phyloP scores from a whole-genome alignment of 2,113 vertebrate species.

The Bos javanicus region DNA sequence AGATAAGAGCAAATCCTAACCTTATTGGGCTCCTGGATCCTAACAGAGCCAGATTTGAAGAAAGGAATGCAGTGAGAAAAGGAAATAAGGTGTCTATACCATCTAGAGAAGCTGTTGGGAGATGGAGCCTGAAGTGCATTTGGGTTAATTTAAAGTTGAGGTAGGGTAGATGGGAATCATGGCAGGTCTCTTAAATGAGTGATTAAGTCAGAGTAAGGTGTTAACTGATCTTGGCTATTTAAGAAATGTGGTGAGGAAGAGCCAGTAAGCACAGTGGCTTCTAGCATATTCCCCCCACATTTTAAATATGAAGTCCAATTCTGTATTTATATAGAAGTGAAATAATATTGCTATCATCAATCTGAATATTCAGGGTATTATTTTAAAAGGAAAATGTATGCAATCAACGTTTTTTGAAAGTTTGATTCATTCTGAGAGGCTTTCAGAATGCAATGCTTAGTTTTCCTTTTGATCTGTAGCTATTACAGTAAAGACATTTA shows the following conservation, averaged over 20 bases:
- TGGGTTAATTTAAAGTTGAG: background rate
- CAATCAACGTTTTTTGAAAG: background rate
- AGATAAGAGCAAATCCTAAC: background rate
- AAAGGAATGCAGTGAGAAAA: background rate
- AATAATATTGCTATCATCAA: background rate
- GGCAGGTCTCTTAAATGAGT: background rate
- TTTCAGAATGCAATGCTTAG: background rate
- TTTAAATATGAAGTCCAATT: background rate
- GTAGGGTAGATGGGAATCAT: background rate
- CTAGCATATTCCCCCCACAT: background rate
- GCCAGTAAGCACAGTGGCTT: background rate
- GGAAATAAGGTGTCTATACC: too few relatives aligned
- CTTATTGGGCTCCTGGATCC: background rate
- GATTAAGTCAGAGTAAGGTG: background rate
- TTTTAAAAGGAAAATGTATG: background rate
- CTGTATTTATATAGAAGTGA: background rate
- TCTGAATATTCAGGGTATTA: background rate
- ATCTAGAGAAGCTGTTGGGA: background rate
- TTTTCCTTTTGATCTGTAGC: background rate
- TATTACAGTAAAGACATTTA: background rate
- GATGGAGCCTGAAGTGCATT: background rate
- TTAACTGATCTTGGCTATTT: background rate
- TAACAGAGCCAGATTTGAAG: background rate
- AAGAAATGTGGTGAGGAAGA: background rate
- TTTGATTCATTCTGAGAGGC: background rate